Percentiles rank a stretch among this genome's conserved stretches.
phyloP scores from a whole-genome alignment of 2,888 invertebrate genomes.

The Andrena chrysosceles region DNA sequence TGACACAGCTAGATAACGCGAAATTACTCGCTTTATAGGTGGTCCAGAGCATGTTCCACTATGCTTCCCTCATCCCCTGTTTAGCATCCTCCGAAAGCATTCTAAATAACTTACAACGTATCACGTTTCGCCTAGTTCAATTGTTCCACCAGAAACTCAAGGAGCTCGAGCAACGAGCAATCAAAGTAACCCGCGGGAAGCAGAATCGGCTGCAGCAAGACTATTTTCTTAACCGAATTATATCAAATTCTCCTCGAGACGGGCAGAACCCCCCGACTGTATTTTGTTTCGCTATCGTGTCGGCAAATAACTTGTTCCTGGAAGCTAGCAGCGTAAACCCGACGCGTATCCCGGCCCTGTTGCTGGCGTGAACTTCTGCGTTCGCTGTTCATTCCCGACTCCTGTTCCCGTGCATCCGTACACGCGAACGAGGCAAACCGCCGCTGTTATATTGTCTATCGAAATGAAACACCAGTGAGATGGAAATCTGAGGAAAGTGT shows the following conservation, averaged over 20 bases:
- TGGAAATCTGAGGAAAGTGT: conserved; percentile 52
- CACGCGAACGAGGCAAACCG: conserved; percentile 28
- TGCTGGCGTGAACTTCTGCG: conserved; percentile 18
- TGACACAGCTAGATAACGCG: too few species aligned
- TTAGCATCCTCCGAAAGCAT: background rate
- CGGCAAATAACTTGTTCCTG: conserved; percentile 37
- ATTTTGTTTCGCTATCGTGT: conserved; percentile 18
- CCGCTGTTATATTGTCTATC: conserved; percentile 57
- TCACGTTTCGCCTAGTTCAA: background rate
- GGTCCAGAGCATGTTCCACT: background rate
- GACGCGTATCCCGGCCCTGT: conserved; percentile 12
- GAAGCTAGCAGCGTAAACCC: conserved; percentile 32
- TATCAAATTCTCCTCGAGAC: background rate
- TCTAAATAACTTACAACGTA: background rate
- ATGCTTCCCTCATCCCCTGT: background rate
- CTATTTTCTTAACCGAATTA: conserved; percentile 28
- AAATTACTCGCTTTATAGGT: background rate
- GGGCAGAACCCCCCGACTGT: background rate
- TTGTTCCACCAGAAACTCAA: background rate
- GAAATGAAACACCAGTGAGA: conserved; percentile 49
- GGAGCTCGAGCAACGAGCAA: background rate
- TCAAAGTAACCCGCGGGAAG: background rate
- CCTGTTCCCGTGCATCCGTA: conserved; percentile 5
- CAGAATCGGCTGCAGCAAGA: background rate
- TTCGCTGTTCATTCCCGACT: conserved; percentile 24